A percentile compares a stretch with the other conserved stretches of the same genome.
Conservation (phyloP, 2,113 vertebrate genomes). For the Pithys albifrons region DNA sequence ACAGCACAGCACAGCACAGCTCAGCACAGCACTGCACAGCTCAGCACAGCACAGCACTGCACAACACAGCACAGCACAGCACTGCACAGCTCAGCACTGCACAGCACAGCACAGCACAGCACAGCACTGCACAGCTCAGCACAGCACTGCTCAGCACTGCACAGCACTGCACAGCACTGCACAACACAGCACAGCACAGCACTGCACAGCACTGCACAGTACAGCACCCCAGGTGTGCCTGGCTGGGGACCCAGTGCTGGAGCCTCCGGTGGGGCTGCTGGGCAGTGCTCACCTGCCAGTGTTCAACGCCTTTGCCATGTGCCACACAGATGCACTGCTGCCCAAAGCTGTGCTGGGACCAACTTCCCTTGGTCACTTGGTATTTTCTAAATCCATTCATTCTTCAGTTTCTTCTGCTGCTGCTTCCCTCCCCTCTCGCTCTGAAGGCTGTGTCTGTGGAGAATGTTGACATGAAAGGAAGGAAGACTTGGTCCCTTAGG, state of each 20-base stretch:
- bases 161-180: too few relatives aligned
- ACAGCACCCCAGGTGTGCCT: not conserved
- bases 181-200: not conserved
- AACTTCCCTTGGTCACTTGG: accelerated
- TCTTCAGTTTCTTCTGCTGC: not conserved
- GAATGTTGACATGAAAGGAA: not conserved
- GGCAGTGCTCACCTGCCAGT: not conserved
- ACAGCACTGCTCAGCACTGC: too few relatives aligned
- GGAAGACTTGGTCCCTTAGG: not conserved
- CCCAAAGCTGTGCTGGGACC: not conserved
- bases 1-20: too few relatives aligned
- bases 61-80: too few relatives aligned
- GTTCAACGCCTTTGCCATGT: not conserved
- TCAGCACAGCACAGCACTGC: too few relatives aligned
- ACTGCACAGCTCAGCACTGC: too few relatives aligned
- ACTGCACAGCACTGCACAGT: not conserved
- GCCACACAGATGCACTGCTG: accelerated
- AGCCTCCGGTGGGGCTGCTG: not conserved
- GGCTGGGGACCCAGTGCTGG: accelerated
- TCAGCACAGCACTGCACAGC: too few relatives aligned
- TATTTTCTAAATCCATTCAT: not conserved
- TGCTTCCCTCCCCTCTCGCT: not conserved
- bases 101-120: too few relatives aligned
- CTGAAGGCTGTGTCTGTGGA: not conserved
- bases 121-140: too few relatives aligned